phyloP scores from a whole-genome alignment of 1,140 invertebrate species.

The Zophobas morio region DNA sequence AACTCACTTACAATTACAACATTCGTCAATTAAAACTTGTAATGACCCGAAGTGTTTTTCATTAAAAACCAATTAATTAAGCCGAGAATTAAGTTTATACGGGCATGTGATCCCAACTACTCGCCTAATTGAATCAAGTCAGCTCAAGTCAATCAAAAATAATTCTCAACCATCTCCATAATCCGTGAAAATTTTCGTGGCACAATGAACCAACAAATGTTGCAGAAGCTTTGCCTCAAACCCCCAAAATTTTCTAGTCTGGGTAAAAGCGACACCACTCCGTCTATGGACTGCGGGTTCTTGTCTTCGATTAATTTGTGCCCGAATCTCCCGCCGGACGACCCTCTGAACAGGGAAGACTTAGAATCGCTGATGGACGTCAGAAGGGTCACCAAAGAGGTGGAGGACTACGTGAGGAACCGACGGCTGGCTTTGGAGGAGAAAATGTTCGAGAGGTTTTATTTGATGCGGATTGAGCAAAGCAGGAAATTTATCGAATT shows the following conservation, averaged over 20 bases:
- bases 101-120: background rate
- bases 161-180: background rate
- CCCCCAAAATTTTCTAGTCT: slow-evolving; percentile 1
- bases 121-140: background rate
- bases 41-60: slow-evolving; percentile 3
- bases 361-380: slow-evolving; percentile 22
- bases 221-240: slow-evolving; percentile 8
- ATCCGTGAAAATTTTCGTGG: background rate
- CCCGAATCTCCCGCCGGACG: background rate
- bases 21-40: slow-evolving; percentile 5
- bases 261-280: background rate
- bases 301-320: background rate
- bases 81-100: background rate
- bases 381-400: slow-evolving; percentile 43
- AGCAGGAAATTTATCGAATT: slow-evolving; percentile 58
- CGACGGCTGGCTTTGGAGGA: slow-evolving; percentile 49
- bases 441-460: slow-evolving; percentile 55
- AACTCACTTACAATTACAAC: background rate
- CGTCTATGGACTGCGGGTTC: background rate
- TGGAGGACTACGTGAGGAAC: slow-evolving; percentile 52
- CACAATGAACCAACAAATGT: slow-evolving; percentile 26
- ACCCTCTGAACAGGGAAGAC: background rate
- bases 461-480: slow-evolving; percentile 51
- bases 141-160: slow-evolving; percentile 6
- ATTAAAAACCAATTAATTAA: slow-evolving; percentile 12